Base-by-base conservation (phyloP, 2,113 vertebrate genomes). In the Narcine bancroftii region DNA sequence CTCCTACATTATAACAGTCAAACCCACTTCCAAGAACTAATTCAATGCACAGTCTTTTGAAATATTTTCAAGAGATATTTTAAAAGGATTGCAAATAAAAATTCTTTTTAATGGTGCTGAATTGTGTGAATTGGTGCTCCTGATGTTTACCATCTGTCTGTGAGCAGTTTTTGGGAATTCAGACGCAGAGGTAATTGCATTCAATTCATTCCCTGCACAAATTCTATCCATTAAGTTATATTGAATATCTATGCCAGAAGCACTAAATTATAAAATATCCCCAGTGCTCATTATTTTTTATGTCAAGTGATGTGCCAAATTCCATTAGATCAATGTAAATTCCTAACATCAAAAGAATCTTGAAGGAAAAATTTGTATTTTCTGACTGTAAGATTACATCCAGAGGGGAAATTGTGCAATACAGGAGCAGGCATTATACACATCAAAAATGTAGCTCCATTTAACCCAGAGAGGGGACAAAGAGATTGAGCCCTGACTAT, bases 171-270 rank as follows among this genome's bases (percentile, higher is more conserved):
- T 47, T 81, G 45, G 6, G 47, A 83, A 83, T 83, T 83, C 47
- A 56, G 10, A 29, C 11, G 7, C 24, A 83, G 47, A 83, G 79
- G 79, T 53, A 26, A 83, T 4, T 83, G 47, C 53, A 47, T 26
- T 83, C 50, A 29, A 83, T 47, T 50, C 47, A 33, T 53, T 83
- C 79, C 79, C 29, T 17, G 79, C 29, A 29, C 79, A 83, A 83
- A 33, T n/a, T 83, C 47, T 83, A 47, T 17, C 79, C 47, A 83
- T 15, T 83, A 83, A 83, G 79, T 83, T 83, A 53, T 83, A 53
- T 33, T 83, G 79, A 83, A 53, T 29, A 26, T 83, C 47, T 53
- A 47, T 53, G 79, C 29, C 79, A 83, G 79, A 53, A 83, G 79
- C 79, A 83, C 26, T 83, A 83, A 83, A 83, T 83, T 47, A 83